phyloP scores from a whole-genome alignment of 2,797 vertebrate species.

The Borostomias antarcticus region DNA sequence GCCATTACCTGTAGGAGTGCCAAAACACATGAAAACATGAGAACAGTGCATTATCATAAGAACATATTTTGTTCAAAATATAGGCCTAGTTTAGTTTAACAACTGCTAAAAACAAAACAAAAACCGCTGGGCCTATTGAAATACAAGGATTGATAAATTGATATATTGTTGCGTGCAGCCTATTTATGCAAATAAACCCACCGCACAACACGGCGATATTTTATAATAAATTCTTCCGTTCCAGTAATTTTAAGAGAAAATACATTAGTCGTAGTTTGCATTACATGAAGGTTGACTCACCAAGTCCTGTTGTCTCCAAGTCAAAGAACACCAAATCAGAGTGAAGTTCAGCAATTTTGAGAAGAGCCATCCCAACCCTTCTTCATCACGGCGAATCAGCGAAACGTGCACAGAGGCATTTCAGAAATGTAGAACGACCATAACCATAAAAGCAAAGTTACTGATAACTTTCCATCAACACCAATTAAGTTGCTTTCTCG shows the following conservation, averaged over 20 bases:
- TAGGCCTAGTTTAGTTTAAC: too few relatives aligned
- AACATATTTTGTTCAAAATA: too few relatives aligned
- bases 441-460: too few relatives aligned
- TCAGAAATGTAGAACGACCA: too few relatives aligned
- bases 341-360: background rate
- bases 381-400: background rate
- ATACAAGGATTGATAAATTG: background rate
- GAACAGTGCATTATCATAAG: background rate
- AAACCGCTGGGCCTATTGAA: slow-evolving; percentile 57
- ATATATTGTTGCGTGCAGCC: background rate
- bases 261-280: too few relatives aligned
- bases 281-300: too few relatives aligned
- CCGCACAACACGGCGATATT: background rate
- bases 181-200: background rate
- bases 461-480: too few relatives aligned
- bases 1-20: slow-evolving; percentile 45
- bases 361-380: background rate
- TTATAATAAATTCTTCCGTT: too few relatives aligned
- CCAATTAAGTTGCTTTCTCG: too few relatives aligned
- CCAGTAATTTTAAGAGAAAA: too few relatives aligned
- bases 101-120: too few relatives aligned
- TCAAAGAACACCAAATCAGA: slow-evolving; percentile 77
- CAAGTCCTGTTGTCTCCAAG: slow-evolving; percentile 76
- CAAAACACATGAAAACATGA: background rate
- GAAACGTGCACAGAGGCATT: too few relatives aligned